Percentiles rank a stretch among this genome's conserved stretches.
Evolutionary conservation across 30 jellyfish, hydroid and myxozoan species (phyloP).

Genomic region (Pelagia noctiluca): DNA sequence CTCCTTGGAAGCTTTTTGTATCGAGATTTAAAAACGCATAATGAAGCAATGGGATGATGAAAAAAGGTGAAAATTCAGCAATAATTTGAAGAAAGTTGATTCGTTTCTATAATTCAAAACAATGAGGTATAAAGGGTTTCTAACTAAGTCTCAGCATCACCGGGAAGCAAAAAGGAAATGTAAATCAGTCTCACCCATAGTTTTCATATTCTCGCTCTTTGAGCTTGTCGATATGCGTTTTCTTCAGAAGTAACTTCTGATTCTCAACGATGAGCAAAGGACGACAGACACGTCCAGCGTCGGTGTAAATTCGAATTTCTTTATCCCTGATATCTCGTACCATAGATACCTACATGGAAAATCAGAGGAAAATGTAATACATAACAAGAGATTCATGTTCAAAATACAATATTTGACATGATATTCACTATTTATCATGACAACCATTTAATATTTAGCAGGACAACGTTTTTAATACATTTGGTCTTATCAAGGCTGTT

Average conservation of each 20-base stretch:
- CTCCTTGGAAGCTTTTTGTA: too few species aligned
- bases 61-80: too few species aligned
- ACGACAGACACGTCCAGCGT: slow-evolving; percentile 99
- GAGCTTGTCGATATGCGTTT: slow-evolving; percentile 91
- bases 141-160: too few species aligned
- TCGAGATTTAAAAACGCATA: background rate
- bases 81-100: too few species aligned
- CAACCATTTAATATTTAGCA: too few species aligned
- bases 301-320: slow-evolving; percentile 98
- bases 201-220: slow-evolving; percentile 89
- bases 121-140: too few species aligned
- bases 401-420: too few species aligned
- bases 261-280: slow-evolving; percentile 98
- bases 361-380: too few species aligned
- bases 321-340: slow-evolving; percentile 98
- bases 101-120: too few species aligned
- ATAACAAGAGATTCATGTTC: background rate
- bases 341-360: slow-evolving; percentile 89
- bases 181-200: slow-evolving; percentile 69
- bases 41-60: background rate
- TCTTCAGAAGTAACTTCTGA: slow-evolving; percentile 88
- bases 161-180: background rate
- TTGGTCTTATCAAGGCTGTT: too few species aligned
- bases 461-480: too few species aligned
- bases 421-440: too few species aligned